phyloP scores from a whole-genome alignment of 2,888 invertebrate species.

The Oscheius sp. region DNA sequence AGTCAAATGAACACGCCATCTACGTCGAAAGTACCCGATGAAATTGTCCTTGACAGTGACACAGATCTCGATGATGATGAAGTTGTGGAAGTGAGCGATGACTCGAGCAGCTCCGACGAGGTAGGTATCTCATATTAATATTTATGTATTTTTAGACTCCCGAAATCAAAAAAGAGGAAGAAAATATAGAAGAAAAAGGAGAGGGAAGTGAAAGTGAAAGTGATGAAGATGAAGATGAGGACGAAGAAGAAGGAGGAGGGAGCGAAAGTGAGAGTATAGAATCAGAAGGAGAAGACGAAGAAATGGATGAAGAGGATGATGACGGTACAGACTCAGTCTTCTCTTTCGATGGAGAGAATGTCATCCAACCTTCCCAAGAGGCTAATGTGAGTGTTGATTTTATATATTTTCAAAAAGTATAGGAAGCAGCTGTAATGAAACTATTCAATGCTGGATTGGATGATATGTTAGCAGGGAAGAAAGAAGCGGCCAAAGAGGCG shows the following conservation, averaged over 20 bases:
- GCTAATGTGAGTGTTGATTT: constrained; percentile 21
- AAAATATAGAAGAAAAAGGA: not conserved
- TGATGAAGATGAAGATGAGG: constrained; percentile 33
- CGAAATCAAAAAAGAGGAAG: not conserved
- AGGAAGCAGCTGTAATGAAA: constrained; percentile 46
- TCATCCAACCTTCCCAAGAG: constrained; percentile 21
- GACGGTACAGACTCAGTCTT: constrained; percentile 42
- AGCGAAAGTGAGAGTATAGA: constrained; percentile 33
- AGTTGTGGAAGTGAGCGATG: not conserved
- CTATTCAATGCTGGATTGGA: constrained; percentile 41
- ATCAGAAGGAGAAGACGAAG: constrained; percentile 27
- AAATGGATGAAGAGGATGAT: constrained; percentile 22
- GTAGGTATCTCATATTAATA: not conserved
- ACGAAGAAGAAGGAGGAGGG: constrained; percentile 17
- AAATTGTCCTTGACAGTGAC: constrained; percentile 17
- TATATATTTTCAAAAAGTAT: not conserved
- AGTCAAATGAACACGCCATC: constrained; percentile 8
- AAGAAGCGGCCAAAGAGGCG: constrained; percentile 32
- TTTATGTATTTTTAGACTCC: not conserved
- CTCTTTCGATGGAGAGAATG: constrained; percentile 31
- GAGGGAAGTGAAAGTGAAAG: not conserved
- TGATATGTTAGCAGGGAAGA: constrained; percentile 35
- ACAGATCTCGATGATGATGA: constrained; percentile 12
- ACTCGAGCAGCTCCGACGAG: constrained; percentile 17
- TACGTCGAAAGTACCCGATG: constrained; percentile 4